Evolutionary conservation across 1,140 invertebrate species (phyloP), one percentile per base, ranked within the genome.

Genomic region (Neotoxoptera formosana): DNA sequence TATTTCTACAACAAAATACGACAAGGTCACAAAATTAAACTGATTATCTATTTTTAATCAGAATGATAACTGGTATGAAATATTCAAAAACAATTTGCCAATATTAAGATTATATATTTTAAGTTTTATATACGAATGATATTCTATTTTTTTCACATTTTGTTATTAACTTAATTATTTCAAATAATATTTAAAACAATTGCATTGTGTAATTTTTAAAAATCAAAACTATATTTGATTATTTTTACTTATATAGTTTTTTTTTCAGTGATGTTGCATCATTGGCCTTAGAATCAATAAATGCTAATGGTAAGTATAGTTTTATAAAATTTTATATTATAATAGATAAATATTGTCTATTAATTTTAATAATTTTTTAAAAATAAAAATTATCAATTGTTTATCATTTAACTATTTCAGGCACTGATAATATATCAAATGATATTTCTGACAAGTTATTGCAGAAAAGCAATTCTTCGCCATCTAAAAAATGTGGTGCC

Each of bases 201-300:
- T 7, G 9, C 23, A 30, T 60, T 60, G 4, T 60, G 4, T 60
- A 30, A 60, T 56, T 25, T 56, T 56, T 25, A 25, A 51, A 51
- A 14, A 51, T 51, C 53, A 56, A 3, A 3, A 30, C 30, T 17
- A 7, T 76, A n/a, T n/a, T 76, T 76, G 21, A 53, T 23, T 20
- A 23, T 51, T 53, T 34, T 45, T 30, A 45, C 1, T 14, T 53
- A 36, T 87, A 7, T 47, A 84, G 7, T 51, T 93, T 53, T 86
- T 47, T 81, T 91, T 81, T 7, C 25, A 93, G 91, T 93, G 91
- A 93, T 53, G 34, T 93, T 60, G 91, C 91, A 45, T 41, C 91
- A 53, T 9, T 93, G 60, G 91, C 25, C 56, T 53, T 93, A 30
- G 25, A 93, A 45, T 56, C 91, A 56, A 93, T 93, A 21, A 86